Percentiles rank a stretch among this genome's conserved stretches.
phyloP scores from a whole-genome alignment of 2,888 invertebrate species.

The Aspidiotus rigidus region DNA sequence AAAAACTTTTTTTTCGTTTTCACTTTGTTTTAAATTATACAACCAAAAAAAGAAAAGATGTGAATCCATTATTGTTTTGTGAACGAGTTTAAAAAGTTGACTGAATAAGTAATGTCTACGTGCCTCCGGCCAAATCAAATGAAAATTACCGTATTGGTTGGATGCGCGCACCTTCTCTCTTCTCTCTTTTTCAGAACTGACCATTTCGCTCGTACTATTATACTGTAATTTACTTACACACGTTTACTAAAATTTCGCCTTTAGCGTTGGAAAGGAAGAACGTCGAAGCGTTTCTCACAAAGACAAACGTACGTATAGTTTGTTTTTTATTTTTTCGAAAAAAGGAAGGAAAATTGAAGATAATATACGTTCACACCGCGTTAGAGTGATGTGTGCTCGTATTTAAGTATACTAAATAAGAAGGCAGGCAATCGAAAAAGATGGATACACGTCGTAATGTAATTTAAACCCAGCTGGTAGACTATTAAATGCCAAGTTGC shows the following conservation, averaged over 20 bases:
- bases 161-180: not conserved
- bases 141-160: constrained; percentile 22
- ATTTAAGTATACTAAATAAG: no score
- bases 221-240: constrained; percentile 24
- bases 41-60: no score
- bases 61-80: not conserved
- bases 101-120: constrained; percentile 27
- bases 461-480: constrained; percentile 17
- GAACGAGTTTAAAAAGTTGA: constrained; percentile 11
- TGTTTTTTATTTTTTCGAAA: constrained; percentile 1
- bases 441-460: constrained; percentile 12
- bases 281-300: constrained; percentile 21
- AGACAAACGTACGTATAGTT: constrained; percentile 5
- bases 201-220: constrained; percentile 11
- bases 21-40: no score
- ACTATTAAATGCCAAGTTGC: constrained; percentile 24
- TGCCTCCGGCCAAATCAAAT: constrained; percentile 24
- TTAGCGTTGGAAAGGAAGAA: constrained; percentile 10
- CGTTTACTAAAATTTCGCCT: not conserved
- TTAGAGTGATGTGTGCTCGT: no score
- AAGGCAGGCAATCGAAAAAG: constrained; percentile 11
- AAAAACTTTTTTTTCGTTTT: no score
- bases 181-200: constrained; percentile 22
- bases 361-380: no score
- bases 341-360: constrained; percentile 8